These are phyloP conservation scores for Amiota communis DNA, from an alignment of 2,888 invertebrate genomes.

Conservation along the genomic window DNA sequence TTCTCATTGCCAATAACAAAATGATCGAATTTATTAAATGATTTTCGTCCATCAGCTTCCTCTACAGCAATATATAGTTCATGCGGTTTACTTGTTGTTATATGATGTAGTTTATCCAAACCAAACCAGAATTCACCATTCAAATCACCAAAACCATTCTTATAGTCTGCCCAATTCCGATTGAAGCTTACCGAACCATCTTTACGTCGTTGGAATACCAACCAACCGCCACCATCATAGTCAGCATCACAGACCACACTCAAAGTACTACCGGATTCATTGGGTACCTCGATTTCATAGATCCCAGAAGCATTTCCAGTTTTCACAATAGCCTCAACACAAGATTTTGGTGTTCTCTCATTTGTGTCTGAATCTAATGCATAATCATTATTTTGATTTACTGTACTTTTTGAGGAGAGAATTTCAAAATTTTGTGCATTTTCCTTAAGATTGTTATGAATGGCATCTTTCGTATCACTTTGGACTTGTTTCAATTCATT, in stretches of 20 bases:
- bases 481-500: no score
- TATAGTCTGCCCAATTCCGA: slow-evolving; percentile 78
- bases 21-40: slow-evolving; percentile 76
- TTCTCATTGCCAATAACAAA: slow-evolving; percentile 79
- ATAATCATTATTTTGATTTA: no score
- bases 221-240: slow-evolving; percentile 79
- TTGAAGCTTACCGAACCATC: slow-evolving; percentile 80
- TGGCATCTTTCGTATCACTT: no score
- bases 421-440: no score
- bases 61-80: slow-evolving; percentile 78
- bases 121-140: slow-evolving; percentile 82
- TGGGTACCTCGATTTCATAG: not conserved
- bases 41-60: slow-evolving; percentile 76
- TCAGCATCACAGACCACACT: slow-evolving; percentile 74
- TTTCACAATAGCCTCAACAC: not conserved
- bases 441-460: no score
- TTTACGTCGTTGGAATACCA: slow-evolving; percentile 78
- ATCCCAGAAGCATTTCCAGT: not conserved
- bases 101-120: slow-evolving; percentile 77
- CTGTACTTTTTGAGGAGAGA: no score
- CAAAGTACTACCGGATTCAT: slow-evolving; percentile 71
- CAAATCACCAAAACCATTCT: slow-evolving; percentile 80
- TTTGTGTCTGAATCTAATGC: not conserved
- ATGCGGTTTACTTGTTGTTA: slow-evolving; percentile 65
- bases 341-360: not conserved